Base-by-base conservation (phyloP, 2,113 vertebrate species). In the Chascanopsetta lugubris region DNA sequence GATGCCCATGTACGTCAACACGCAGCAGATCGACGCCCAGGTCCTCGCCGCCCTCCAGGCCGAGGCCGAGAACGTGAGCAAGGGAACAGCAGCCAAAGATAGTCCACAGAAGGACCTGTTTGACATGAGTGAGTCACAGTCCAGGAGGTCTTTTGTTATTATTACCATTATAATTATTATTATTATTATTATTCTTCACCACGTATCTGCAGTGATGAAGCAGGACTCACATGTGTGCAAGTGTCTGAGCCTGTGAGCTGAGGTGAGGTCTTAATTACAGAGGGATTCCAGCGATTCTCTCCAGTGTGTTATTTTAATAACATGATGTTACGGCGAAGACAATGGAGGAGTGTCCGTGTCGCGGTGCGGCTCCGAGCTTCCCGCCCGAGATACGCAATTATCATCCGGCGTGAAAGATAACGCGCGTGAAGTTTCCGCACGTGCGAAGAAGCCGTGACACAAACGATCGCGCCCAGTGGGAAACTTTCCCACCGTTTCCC, bases 101-200 rank as follows among this genome's bases (percentile, higher is more conserved):
- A 95, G 93, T 79, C 93, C 94, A 4, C 89, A 85, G 87, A 98
- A 94, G 84, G 97, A 99, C 89, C 89, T 98, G 59, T 99, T 99
- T 71, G 97, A 99, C 84, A 99, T 99, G 97, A 99, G 97, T 99
- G 89, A 92, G 96, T 80, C 46, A n/a, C n/a, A n/a, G n/a, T n/a
- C n/a, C n/a, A n/a, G n/a, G n/a, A n/a, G n/a, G n/a, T n/a, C n/a
- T n/a, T n/a, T n/a, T n/a, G n/a, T n/a, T n/a, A n/a, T n/a, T n/a
- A n/a, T n/a, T n/a, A n/a, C n/a, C n/a, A n/a, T n/a, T n/a, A n/a
- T n/a, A n/a, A n/a, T n/a, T n/a, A n/a, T n/a, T n/a, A n/a, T n/a
- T n/a, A n/a, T n/a, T n/a, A n/a, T n/a, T n/a, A n/a, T n/a, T n/a
- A n/a, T n/a, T n/a, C n/a, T n/a, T n/a, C n/a, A n/a, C n/a, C n/a